Conservation (phyloP, 2,888 invertebrate species). For the Ormyrus thymus region DNA sequence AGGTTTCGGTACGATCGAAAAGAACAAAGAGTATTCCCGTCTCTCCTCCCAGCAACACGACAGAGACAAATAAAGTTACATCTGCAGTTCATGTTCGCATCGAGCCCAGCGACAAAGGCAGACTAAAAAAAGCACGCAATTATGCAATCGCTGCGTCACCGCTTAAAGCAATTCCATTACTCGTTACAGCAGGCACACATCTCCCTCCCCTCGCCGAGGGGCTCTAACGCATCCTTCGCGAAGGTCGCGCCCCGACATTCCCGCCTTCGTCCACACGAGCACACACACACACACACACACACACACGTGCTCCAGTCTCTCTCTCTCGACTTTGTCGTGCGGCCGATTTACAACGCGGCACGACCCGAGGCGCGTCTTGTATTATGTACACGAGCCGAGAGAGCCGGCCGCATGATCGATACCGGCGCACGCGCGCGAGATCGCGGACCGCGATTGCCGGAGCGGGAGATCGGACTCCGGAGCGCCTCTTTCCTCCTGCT, state of each 20-base stretch:
- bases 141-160: constrained; percentile 70
- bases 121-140: constrained; percentile 53
- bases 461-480: neutral
- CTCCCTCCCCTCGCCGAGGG: neutral
- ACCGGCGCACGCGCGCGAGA: constrained; percentile 33
- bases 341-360: constrained; percentile 35
- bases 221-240: constrained; percentile 44
- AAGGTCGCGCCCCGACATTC: constrained; percentile 53
- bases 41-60: neutral
- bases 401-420: constrained; percentile 41
- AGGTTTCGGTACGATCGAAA: too few relatives aligned
- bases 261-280: neutral
- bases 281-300: neutral
- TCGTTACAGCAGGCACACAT: constrained; percentile 15
- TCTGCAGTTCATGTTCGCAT: too few relatives aligned
- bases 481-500: neutral
- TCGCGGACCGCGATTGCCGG: constrained; percentile 37
- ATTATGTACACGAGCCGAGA: constrained; percentile 31
- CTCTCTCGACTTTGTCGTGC: constrained; percentile 21
- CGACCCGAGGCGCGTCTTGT: constrained; percentile 17
- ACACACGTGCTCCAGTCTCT: neutral
- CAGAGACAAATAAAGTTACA: neutral
- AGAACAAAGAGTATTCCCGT: too few relatives aligned
- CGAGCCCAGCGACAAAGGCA: neutral
- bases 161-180: constrained; percentile 68